These are phyloP conservation scores for Ectemnius cavifrons DNA, from an alignment of 2,888 invertebrate species.

Conservation along the genomic window DNA sequence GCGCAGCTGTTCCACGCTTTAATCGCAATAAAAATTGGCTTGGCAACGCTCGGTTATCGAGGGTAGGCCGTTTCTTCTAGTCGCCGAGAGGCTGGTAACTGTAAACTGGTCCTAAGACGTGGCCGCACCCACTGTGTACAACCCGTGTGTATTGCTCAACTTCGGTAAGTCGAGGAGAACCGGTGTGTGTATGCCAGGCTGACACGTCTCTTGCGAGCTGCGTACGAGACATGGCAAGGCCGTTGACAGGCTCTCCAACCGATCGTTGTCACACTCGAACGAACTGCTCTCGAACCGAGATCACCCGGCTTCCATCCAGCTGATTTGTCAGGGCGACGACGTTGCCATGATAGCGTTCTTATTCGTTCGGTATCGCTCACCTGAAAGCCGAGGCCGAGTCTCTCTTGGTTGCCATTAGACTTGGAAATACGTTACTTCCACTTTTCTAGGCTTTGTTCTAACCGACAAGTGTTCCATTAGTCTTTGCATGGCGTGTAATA, in stretches of 20 bases:
- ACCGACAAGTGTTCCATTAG: no score
- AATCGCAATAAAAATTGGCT: neutral
- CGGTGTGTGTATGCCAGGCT: constrained; percentile 46
- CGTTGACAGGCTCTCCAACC: constrained; percentile 50
- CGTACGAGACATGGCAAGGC: constrained; percentile 52
- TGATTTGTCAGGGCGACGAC: constrained; percentile 42
- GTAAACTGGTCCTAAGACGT: constrained; percentile 58
- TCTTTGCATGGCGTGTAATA: no score
- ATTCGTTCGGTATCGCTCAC: no score
- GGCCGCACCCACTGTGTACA: constrained; percentile 51
- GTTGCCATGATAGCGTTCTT: neutral
- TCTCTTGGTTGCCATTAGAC: no score
- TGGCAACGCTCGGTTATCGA: constrained; percentile 9
- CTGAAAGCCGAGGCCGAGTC: no score
- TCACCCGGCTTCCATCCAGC: constrained; percentile 30
- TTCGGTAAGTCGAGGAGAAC: constrained; percentile 58
- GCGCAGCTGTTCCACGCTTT: neutral
- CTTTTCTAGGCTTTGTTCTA: no score
- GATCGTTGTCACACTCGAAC: constrained; percentile 56
- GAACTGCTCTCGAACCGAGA: constrained; percentile 11
- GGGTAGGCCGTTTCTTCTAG: constrained; percentile 18
- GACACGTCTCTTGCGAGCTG: no score
- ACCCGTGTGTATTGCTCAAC: constrained; percentile 53
- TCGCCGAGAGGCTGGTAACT: constrained; percentile 35
- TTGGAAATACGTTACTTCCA: no score